Evolutionary conservation across 1,140 invertebrate species (phyloP).

Genomic region (Papilio aristodemus): DNA sequence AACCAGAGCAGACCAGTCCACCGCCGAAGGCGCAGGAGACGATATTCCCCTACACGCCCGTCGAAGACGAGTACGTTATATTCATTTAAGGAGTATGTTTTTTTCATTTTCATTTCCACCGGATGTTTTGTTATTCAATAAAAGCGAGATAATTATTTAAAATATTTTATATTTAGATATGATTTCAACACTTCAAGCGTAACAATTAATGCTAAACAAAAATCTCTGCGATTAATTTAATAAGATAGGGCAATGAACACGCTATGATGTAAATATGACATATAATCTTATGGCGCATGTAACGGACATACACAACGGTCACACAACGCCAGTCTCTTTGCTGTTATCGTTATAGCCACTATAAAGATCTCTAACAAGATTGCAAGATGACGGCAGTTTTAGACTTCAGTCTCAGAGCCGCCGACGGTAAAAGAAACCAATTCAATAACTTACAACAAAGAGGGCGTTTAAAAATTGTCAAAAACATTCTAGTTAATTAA

Average conservation of each 20-base stretch:
- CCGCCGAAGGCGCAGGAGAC: slow-evolving; percentile 70
- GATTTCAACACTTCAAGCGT: background rate
- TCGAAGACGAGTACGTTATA: slow-evolving; percentile 83
- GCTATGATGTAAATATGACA: slow-evolving; percentile 6
- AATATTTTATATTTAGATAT: background rate
- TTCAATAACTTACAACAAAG: background rate
- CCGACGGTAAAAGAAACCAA: background rate
- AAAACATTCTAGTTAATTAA: background rate
- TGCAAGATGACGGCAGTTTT: background rate
- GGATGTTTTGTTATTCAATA: slow-evolving; percentile 32
- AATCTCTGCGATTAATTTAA: background rate
- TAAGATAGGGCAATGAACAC: background rate
- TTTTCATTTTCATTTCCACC: slow-evolving; percentile 57
- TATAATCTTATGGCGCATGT: background rate
- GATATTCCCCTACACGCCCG: slow-evolving; percentile 71
- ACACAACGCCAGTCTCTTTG: background rate
- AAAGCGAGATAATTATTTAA: background rate
- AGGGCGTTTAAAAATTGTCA: background rate
- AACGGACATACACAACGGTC: slow-evolving; percentile 14
- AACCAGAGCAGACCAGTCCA: slow-evolving; percentile 81
- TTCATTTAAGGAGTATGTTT: slow-evolving; percentile 68
- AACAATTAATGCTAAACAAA: background rate
- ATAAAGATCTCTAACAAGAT: slow-evolving; percentile 9
- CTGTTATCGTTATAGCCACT: background rate
- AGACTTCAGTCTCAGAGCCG: background rate